Conservation (phyloP, 2,888 invertebrate genomes). For the Ochlodes sylvanus region DNA sequence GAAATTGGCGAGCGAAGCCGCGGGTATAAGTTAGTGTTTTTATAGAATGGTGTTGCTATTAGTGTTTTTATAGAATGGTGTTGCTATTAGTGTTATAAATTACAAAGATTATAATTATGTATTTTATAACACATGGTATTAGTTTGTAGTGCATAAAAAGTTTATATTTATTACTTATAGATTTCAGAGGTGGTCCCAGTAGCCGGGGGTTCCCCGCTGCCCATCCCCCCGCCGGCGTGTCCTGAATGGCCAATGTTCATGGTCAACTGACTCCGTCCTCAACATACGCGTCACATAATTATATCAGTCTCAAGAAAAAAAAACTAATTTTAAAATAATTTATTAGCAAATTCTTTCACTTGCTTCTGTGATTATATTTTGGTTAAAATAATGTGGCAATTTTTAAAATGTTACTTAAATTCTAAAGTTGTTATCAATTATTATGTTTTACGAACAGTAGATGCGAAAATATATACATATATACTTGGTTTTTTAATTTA, state of each 20-base stretch:
- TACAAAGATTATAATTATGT: no score
- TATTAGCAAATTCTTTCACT: neutral
- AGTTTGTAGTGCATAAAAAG: neutral
- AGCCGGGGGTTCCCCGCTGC: constrained; percentile 76
- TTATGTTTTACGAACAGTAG: no score
- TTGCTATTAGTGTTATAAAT: no score
- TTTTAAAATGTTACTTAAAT: neutral
- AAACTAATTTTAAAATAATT: neutral
- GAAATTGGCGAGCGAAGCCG: no score
- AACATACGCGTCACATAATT: neutral
- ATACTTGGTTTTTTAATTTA: no score
- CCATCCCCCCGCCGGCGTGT: constrained; percentile 74
- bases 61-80: no score
- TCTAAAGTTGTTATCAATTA: neutral
- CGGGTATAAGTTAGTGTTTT: no score
- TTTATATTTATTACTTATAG: constrained; percentile 51
- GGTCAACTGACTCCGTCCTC: constrained; percentile 62
- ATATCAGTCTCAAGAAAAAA: neutral
- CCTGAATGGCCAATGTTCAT: constrained; percentile 80
- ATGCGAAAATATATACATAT: no score
- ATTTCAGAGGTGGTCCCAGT: constrained; percentile 78
- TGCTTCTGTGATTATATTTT: constrained; percentile 1
- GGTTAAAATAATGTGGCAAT: neutral
- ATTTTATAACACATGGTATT: neutral
- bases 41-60: no score